Evolutionary conservation across 2,113 vertebrate species (phyloP).

Genomic region (Ageneiosus marmoratus): DNA sequence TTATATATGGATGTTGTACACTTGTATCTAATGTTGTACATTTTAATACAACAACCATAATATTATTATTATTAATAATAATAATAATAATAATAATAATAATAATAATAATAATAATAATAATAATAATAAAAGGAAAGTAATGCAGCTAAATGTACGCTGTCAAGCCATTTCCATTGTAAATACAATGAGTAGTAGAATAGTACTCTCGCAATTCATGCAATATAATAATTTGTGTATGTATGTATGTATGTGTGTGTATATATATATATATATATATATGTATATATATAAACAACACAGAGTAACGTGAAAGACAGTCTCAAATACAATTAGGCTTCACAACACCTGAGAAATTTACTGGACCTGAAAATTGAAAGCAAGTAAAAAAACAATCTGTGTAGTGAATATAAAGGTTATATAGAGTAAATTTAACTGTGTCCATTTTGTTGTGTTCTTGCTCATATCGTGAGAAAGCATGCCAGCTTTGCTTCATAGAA

Average conservation of each 20-base stretch:
- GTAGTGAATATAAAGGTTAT: neutral
- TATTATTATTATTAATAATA: conserved; percentile 4
- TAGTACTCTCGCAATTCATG: neutral
- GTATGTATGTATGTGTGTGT: too few relatives aligned
- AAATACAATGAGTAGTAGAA: neutral
- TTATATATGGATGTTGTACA: neutral
- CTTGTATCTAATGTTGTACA: neutral
- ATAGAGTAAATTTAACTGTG: conserved; percentile 1
- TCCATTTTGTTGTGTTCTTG: conserved; percentile 4
- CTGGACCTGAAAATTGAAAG: neutral
- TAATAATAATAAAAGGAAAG: neutral
- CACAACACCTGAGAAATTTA: neutral
- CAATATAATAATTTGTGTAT: neutral
- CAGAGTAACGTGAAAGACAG: neutral
- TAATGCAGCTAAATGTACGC: neutral
- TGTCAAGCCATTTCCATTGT: neutral
- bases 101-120: neutral
- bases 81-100: conserved; percentile 3
- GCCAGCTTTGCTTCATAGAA: conserved; percentile 34
- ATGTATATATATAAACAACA: neutral
- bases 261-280: neutral
- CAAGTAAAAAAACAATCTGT: neutral
- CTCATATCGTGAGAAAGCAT: conserved; percentile 34
- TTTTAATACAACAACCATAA: neutral
- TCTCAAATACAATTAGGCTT: conserved; percentile 2